phyloP scores from a whole-genome alignment of 2,113 vertebrate genomes.

The Zosterops borbonicus region DNA sequence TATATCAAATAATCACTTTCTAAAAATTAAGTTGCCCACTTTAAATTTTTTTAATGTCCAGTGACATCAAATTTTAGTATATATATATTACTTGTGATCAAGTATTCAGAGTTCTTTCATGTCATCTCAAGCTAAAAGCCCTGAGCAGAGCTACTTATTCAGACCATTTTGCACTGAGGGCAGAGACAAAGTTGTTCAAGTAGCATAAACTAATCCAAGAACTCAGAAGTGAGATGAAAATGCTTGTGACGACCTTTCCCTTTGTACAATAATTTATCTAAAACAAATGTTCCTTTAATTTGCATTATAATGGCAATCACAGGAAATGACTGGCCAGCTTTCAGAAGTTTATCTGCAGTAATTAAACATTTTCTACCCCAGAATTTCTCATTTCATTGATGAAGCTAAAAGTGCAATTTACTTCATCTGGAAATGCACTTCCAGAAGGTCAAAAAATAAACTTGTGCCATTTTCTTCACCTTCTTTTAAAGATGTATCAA shows the following conservation, averaged over 20 bases:
- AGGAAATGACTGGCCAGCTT: conserved; percentile 4
- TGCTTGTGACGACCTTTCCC: conserved; percentile 28
- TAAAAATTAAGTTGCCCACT: background rate
- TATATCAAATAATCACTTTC: background rate
- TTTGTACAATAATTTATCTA: conserved; percentile 22
- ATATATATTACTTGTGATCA: background rate
- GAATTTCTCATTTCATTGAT: conserved; percentile 10
- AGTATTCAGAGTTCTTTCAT: background rate
- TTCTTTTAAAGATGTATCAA: conserved; percentile 65
- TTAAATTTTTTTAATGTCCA: background rate
- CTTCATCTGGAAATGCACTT: conserved; percentile 15
- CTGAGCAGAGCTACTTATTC: background rate
- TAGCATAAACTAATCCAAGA: background rate
- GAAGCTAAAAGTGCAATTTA: conserved; percentile 17
- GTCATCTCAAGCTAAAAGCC: background rate
- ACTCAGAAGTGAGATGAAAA: conserved; percentile 21
- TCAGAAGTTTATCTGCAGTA: conserved; percentile 42
- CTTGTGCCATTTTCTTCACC: conserved; percentile 43
- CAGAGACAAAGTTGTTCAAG: background rate
- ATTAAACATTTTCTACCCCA: conserved; percentile 39
- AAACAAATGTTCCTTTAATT: conserved; percentile 49
- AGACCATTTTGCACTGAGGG: background rate
- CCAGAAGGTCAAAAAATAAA: conserved; percentile 56
- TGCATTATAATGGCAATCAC: conserved; percentile 29
- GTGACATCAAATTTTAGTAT: background rate